Base-by-base conservation (phyloP, 1,140 invertebrate genomes). In the Pteromalus puparum region DNA sequence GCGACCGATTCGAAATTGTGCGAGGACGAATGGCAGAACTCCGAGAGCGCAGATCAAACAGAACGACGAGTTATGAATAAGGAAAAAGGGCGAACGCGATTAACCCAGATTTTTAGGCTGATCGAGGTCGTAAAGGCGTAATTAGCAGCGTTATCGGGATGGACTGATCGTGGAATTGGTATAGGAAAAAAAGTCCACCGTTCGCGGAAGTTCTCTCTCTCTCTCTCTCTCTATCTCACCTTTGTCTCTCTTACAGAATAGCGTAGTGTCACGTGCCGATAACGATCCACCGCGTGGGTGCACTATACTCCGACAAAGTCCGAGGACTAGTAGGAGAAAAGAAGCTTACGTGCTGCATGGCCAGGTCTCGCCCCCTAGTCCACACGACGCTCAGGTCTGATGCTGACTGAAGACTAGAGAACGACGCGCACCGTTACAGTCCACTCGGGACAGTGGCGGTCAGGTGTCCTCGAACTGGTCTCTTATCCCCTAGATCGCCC, bases 401-500 rank as follows among this genome's bases (percentile, higher is more conserved):
- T n/a, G 72, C 67, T 74, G 70, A 70, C 53, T 78, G 67, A 70
- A 65, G 83, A 86, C 18, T n/a, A n/a, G 75, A 78, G 72, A 65
- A 81, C 82, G 83, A 87, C 85, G 88, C 90, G 89, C 89, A 91
- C 89, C 86, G 87, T 90, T 89, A 81, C 87, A 89, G 88, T 90
- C 86, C 91, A 89, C 88, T 89, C 86, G 87, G 87, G 89, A 90
- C 91, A 91, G 88, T 92, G 91, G 86, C 77, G 89, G 83, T 87
- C 87, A 18, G 79, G 86, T 87, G 89, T 87, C 90, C 90, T 90
- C 90, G 90, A 92, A 91, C 91, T 91, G 89, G 90, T 90, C 91
- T 93, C 92, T 93, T 93, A 93, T 93, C 90, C 91, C 86, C 61
- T 86, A 84, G 88, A 92, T 91, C 91, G 90, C 87, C 92, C 92